Evolutionary conservation across 2,888 invertebrate species (phyloP), one percentile per base, ranked within the genome.

Genomic region (Eumerus sabulonum): DNA sequence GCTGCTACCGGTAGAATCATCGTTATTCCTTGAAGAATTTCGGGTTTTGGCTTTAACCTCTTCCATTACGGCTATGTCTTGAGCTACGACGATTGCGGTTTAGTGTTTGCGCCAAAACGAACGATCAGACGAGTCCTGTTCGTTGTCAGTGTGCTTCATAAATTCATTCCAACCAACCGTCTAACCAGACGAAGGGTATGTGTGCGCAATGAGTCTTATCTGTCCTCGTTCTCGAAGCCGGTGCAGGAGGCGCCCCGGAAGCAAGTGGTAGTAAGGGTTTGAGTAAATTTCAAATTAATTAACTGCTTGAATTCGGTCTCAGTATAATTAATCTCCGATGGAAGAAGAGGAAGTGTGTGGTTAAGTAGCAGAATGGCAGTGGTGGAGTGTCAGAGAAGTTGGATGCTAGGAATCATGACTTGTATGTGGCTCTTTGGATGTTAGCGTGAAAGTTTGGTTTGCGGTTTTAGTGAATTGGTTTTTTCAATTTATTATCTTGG

Each of bases 231-330:
- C 27, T 27, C 2, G 27, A 7, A 27, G 27, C 27, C 2, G 3
- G 54, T 50, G 62, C 47, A 62, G 9, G 56, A 40, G 27, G 45
- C 27, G 45, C 45, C 48, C 17, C 19, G 48, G 35, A 48, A 16
- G 64, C 12, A 35, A 42, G 35, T 27, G 7, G 27, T 27, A 27
- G 27, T 7, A 27, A 59, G 66, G 38, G 35, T 60, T 62, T 18
- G 48, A 64, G 68, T 57, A 68, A 79, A 73, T 79, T 73, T 79
- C 79, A 79, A 79, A 79, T 79, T 79, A 79, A 79, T 79, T 79
- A 79, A 79, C 79, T 79, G 63, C 79, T 79, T 74, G 79, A 73
- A 73, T 79, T 79, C 63, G 73, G 79, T 79, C 73, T 79, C 63
- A 63, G 67, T 73, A 68, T 79, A 79, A 79, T 79, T 73, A 79